Conservation (phyloP, 37 sponge, comb jelly and placozoan genomes). For the Cladorhizidae sp. region DNA sequence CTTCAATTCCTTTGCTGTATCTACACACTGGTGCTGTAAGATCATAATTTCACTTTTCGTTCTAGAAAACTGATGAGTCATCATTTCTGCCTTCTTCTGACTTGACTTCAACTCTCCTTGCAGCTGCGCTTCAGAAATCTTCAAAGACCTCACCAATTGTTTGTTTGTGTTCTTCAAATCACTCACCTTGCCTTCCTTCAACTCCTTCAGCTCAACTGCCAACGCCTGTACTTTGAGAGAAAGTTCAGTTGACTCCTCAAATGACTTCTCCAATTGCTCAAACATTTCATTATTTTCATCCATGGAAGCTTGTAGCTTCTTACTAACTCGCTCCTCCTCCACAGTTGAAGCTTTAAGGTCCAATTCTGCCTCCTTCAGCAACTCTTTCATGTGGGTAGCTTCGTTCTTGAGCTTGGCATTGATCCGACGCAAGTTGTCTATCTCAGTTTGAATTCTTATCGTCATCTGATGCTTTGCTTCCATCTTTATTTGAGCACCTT, state of each 20-base stretch:
- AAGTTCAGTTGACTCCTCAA: conserved; percentile 8
- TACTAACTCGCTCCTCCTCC: neutral
- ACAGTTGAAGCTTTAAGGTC: neutral
- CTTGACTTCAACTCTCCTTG: neutral
- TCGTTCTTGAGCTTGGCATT: conserved; percentile 14
- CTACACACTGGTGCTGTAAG: neutral
- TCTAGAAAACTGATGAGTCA: conserved; percentile 7
- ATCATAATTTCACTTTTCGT: neutral
- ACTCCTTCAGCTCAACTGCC: neutral
- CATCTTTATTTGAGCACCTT: conserved; percentile 15
- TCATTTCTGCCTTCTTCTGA: conserved; percentile 8
- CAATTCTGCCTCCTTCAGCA: neutral
- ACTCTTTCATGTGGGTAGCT: neutral
- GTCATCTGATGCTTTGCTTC: conserved; percentile 16
- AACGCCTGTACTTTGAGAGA: conserved; percentile 6
- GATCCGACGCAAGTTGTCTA: conserved; percentile 19
- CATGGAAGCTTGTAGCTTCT: conserved; percentile 4
- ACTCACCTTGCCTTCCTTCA: neutral
- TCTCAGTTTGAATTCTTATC: conserved; percentile 19
- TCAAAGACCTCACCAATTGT: neutral
- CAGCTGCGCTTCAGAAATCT: neutral
- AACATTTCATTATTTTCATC: conserved; percentile 35
- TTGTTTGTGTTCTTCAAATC: no score
- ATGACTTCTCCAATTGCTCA: conserved; percentile 15
- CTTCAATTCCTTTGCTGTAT: neutral